phyloP scores from a whole-genome alignment of 2,797 vertebrate genomes.

The Paguma larvata region DNA sequence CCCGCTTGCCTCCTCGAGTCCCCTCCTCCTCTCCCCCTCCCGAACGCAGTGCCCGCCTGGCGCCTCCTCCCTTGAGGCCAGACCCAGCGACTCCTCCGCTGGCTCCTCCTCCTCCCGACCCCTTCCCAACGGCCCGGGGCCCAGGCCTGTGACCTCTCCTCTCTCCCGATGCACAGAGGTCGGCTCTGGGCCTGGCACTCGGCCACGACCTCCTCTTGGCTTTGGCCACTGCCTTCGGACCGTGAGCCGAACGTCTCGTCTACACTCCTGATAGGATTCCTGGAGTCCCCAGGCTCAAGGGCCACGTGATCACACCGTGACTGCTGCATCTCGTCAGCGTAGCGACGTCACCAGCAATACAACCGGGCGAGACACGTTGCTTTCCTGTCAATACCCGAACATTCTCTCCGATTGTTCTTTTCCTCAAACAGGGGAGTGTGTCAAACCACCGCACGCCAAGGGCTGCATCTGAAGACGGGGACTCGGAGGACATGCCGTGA shows the following conservation, averaged over 20 bases:
- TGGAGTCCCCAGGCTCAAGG: background rate
- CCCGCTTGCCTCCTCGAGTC: background rate
- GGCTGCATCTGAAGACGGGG: background rate
- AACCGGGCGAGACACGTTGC: background rate
- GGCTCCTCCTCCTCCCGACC: background rate
- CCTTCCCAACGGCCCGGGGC: background rate
- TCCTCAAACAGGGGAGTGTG: background rate
- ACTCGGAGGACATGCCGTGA: background rate
- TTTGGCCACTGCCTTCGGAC: background rate
- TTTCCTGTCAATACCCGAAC: background rate
- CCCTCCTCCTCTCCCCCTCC: background rate
- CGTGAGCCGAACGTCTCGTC: rapidly evolving
- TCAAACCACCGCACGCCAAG: background rate
- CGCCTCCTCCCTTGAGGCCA: rapidly evolving
- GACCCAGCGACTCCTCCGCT: background rate
- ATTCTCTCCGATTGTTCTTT: background rate
- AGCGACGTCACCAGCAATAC: rapidly evolving
- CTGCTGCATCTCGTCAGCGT: rapidly evolving
- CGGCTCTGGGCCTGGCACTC: background rate
- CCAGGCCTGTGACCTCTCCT: background rate
- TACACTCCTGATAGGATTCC: background rate
- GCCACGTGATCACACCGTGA: rapidly evolving
- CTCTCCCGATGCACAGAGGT: background rate
- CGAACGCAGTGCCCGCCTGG: rapidly evolving
- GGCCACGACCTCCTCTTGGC: background rate